Evolutionary conservation across 1,140 invertebrate genomes (phyloP).

Genomic region (Sycophaga agraensis): DNA sequence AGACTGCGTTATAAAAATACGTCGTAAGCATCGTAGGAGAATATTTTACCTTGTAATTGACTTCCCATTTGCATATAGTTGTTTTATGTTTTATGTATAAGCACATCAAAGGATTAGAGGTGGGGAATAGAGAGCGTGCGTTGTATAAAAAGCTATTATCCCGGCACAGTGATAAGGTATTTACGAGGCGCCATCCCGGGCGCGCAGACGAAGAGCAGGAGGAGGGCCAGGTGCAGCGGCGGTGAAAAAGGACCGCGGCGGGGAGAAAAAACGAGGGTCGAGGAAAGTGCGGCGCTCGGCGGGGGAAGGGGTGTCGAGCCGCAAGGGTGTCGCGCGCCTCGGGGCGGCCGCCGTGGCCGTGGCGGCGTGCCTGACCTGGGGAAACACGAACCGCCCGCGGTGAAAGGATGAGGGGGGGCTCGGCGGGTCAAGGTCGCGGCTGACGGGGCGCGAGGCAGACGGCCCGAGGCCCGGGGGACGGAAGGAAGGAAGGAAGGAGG

Average conservation of each 20-base stretch:
- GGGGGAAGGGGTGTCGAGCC: constrained; percentile 1
- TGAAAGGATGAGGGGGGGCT: constrained; percentile 11
- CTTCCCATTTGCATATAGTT: no score
- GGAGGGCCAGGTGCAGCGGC: neutral
- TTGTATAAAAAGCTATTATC: no score
- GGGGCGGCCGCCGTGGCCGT: neutral
- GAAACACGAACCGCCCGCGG: constrained; percentile 20
- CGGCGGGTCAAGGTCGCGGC: constrained; percentile 13
- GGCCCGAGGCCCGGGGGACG: no score
- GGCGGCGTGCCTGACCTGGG: constrained; percentile 15
- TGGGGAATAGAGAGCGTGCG: no score
- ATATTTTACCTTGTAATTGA: no score
- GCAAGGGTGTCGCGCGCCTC: constrained; percentile 8
- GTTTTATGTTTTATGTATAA: no score
- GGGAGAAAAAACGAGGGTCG: neutral
- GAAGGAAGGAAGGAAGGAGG: neutral
- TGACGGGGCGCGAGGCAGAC: neutral
- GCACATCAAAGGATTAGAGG: no score
- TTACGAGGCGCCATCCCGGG: no score
- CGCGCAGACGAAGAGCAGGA: no score
- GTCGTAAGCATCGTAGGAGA: no score
- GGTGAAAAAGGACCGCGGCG: neutral
- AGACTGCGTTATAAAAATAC: no score
- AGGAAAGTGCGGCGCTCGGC: neutral
- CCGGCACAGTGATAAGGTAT: no score